Conservation (phyloP, 2,797 vertebrate species). For the Sebastolobus altivelis region DNA sequence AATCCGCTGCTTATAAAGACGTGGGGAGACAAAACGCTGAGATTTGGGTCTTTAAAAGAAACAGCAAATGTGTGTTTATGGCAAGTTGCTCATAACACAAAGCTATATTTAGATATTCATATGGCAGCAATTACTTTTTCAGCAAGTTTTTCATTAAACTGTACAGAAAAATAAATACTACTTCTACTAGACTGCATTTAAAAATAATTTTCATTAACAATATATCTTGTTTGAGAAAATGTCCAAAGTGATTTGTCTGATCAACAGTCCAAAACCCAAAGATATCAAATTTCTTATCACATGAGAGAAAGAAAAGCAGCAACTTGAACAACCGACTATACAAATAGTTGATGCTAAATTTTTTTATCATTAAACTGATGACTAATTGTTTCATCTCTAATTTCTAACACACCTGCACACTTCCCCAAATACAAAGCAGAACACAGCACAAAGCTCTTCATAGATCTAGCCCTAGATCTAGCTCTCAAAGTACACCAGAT, state of each 20-base stretch:
- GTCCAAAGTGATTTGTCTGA: neutral
- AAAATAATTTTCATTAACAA: neutral
- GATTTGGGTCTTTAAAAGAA: neutral
- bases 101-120: slow-evolving; percentile 4
- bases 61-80: neutral
- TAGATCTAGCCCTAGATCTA: no score
- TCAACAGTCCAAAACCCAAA: neutral
- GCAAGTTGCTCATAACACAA: neutral
- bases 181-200: neutral
- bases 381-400: neutral
- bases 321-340: neutral
- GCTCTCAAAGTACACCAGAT: neutral
- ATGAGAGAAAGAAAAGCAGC: neutral
- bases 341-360: neutral
- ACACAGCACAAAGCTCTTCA: neutral
- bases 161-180: neutral
- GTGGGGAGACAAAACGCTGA: neutral
- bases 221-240: neutral
- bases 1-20: neutral
- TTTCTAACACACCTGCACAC: neutral
- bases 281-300: neutral
- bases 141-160: neutral
- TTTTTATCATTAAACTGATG: no score
- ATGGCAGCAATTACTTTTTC: neutral
- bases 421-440: neutral